Conservation (phyloP, 2,888 invertebrate genomes). For the Alloscopus bannaensis region DNA sequence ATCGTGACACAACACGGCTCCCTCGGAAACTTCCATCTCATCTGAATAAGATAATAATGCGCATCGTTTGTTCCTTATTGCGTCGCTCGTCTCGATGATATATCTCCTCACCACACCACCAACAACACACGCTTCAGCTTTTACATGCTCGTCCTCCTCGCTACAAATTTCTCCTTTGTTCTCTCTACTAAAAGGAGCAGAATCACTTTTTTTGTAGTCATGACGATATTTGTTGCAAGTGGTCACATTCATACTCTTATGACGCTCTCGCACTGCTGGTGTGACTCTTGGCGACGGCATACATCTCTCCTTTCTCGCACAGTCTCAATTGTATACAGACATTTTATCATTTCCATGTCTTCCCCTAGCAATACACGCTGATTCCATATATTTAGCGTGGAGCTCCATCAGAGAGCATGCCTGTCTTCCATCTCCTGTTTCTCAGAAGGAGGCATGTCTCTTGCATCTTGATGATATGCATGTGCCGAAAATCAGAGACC, state of each 20-base stretch:
- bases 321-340: not conserved
- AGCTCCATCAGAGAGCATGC: too few relatives aligned
- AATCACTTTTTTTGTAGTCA: too few relatives aligned
- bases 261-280: too few relatives aligned
- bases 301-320: not conserved
- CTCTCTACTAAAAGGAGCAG: too few relatives aligned
- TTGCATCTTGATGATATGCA: not conserved
- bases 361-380: not conserved
- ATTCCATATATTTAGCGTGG: too few relatives aligned
- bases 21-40: constrained; percentile 52
- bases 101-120: too few relatives aligned
- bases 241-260: too few relatives aligned
- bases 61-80: constrained; percentile 19
- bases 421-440: not conserved
- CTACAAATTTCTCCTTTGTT: constrained; percentile 10
- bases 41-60: constrained; percentile 62
- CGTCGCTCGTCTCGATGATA: not conserved
- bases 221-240: too few relatives aligned
- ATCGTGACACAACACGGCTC: constrained; percentile 40
- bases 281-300: too few relatives aligned
- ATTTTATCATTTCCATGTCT: too few relatives aligned
- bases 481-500: constrained; percentile 4
- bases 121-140: not conserved
- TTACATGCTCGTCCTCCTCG: constrained; percentile 7
- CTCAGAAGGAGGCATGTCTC: not conserved